Conservation (phyloP, 2,113 vertebrate genomes). For the Enhydra lutris region DNA sequence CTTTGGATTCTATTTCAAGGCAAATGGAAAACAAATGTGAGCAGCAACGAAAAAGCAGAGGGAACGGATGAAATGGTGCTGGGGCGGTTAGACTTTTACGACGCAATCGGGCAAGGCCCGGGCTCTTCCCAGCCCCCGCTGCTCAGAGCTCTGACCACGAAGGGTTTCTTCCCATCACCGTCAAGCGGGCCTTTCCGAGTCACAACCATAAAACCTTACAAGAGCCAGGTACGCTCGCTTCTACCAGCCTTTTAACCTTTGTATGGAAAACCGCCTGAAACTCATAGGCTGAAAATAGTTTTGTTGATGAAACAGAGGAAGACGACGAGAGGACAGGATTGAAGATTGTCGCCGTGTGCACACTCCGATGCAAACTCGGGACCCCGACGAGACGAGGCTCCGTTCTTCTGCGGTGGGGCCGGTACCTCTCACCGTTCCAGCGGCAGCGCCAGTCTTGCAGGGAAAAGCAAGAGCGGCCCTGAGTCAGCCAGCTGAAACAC, state of each 20-base stretch:
- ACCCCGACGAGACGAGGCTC: background rate
- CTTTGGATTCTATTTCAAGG: background rate
- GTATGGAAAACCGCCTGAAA: background rate
- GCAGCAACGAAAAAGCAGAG: background rate
- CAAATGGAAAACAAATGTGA: background rate
- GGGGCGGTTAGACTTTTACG: background rate
- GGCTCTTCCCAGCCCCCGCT: background rate
- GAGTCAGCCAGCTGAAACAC: slow-evolving; percentile 47
- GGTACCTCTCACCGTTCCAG: background rate
- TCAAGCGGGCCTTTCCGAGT: background rate
- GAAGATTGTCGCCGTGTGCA: background rate
- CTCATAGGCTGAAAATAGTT: background rate
- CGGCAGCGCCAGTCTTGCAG: background rate
- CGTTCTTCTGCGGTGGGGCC: background rate
- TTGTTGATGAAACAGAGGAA: background rate
- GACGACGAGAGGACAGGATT: no score
- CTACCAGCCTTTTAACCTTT: background rate
- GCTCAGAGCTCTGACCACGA: background rate
- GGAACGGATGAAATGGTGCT: background rate
- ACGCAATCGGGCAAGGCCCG: accelerated
- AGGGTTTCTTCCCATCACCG: background rate
- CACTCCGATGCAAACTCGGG: background rate
- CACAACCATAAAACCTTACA: background rate
- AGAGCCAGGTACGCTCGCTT: background rate
- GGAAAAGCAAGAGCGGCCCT: slow-evolving; percentile 17